These are phyloP conservation scores for Phrynocephalus versicolor DNA, from an alignment of 2,113 vertebrate species.

Conservation along the genomic window DNA sequence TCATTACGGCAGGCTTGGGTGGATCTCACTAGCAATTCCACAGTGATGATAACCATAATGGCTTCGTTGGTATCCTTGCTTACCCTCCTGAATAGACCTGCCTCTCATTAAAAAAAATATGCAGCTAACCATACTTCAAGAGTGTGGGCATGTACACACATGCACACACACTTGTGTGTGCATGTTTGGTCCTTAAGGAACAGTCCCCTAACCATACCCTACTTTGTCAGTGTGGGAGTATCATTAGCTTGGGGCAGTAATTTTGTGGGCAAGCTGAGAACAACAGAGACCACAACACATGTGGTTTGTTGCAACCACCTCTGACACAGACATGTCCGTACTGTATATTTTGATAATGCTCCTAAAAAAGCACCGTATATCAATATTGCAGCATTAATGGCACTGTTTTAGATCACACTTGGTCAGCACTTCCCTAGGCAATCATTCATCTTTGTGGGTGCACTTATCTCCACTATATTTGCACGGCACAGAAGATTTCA, in stretches of 20 bases:
- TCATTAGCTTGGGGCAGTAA: not conserved
- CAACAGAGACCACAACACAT: not conserved
- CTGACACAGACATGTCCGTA: not conserved
- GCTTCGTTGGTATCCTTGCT: not conserved
- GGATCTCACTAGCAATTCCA: not conserved
- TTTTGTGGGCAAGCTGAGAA: constrained; percentile 1
- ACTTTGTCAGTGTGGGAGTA: constrained; percentile 23
- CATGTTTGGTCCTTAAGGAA: not conserved
- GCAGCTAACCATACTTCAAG: constrained; percentile 12
- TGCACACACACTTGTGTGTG: not conserved
- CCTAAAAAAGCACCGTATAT: not conserved
- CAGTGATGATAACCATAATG: constrained; percentile 36
- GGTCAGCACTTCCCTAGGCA: not conserved
- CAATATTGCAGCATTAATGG: not conserved
- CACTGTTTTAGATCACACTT: not conserved
- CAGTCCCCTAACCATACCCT: not conserved
- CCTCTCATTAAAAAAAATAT: not conserved
- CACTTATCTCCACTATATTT: not conserved
- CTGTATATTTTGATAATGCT: not conserved
- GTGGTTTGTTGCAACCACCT: not conserved
- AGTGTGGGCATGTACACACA: constrained; percentile 26
- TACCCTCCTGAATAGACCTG: not conserved
- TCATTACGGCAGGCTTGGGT: constrained; percentile 54
- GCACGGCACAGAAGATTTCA: not conserved
- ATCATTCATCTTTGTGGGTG: not conserved